Evolutionary conservation across 2,888 invertebrate genomes (phyloP).

Genomic region (Apamea epomidion): DNA sequence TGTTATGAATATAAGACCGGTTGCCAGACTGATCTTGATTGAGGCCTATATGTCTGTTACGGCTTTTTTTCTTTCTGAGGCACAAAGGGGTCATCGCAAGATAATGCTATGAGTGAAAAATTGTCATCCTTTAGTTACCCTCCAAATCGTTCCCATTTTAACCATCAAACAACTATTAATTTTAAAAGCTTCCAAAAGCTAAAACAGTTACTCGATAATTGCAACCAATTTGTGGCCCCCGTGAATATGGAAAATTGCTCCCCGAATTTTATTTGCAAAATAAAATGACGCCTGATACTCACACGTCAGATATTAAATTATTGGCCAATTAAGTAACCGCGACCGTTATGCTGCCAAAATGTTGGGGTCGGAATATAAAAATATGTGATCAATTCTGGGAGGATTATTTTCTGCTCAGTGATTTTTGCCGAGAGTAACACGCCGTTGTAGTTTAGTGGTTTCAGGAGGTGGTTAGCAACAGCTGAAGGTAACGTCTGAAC

Average conservation of each 20-base stretch:
- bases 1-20: not conserved
- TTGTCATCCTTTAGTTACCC: not conserved
- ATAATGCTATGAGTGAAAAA: not conserved
- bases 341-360: slow-evolving; percentile 43
- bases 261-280: slow-evolving; percentile 42
- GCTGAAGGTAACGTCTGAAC: not conserved
- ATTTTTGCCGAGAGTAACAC: not conserved
- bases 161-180: not conserved
- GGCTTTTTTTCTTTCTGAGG: not conserved
- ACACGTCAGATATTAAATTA: slow-evolving; percentile 50
- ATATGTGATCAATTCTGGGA: slow-evolving; percentile 7
- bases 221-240: slow-evolving; percentile 8
- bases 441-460: not conserved
- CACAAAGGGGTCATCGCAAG: not conserved
- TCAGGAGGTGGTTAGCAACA: not conserved
- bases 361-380: slow-evolving; percentile 36
- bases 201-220: slow-evolving; percentile 32
- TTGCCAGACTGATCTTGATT: not conserved
- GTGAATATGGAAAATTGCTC: slow-evolving; percentile 9
- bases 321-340: slow-evolving; percentile 47
- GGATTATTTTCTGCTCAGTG: slow-evolving; percentile 19
- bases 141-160: not conserved
- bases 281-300: slow-evolving; percentile 43
- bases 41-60: too few relatives aligned
- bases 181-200: not conserved